Percentiles rank a stretch among this genome's conserved stretches.
These are phyloP conservation scores for Marcusenius ussheri DNA, from an alignment of 2,113 vertebrate genomes.

Conservation along the genomic window DNA sequence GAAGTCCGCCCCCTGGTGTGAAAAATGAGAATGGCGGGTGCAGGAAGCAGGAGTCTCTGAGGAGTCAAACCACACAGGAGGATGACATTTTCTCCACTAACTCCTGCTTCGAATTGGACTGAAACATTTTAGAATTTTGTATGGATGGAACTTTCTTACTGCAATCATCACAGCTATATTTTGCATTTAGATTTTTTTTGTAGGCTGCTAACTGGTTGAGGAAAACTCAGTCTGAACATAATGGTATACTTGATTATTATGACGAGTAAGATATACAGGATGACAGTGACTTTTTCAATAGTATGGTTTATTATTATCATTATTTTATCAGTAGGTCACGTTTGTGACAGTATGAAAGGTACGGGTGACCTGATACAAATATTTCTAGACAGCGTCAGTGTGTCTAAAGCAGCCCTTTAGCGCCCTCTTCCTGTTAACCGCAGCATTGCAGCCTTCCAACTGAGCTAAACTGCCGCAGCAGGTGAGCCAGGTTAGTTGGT, in stretches of 20 bases:
- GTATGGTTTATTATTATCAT: conserved; percentile 13
- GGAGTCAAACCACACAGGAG: neutral
- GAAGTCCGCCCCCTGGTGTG: neutral
- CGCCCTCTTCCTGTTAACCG: neutral
- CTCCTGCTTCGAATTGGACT: conserved; percentile 52
- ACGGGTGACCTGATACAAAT: conserved; percentile 16
- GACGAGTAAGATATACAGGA: neutral
- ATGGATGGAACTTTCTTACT: conserved; percentile 50
- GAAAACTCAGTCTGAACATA: conserved; percentile 56
- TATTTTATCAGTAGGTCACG: neutral
- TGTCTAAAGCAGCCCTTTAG: neutral
- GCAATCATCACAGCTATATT: conserved; percentile 13
- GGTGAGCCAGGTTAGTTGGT: neutral
- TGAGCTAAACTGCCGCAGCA: neutral
- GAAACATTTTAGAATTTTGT: conserved; percentile 23
- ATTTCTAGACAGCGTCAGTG: neutral
- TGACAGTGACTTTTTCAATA: neutral
- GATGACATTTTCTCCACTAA: neutral
- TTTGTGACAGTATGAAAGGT: conserved; percentile 12
- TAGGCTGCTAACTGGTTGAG: conserved; percentile 67
- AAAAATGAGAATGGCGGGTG: neutral
- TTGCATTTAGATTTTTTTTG: conserved; percentile 47
- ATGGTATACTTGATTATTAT: conserved; percentile 9
- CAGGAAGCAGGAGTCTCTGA: neutral
- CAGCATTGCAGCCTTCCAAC: neutral